Evolutionary conservation across 2,888 invertebrate genomes (phyloP), one percentile per base, ranked within the genome.

Genomic region (Trypoxylon attenuatum): DNA sequence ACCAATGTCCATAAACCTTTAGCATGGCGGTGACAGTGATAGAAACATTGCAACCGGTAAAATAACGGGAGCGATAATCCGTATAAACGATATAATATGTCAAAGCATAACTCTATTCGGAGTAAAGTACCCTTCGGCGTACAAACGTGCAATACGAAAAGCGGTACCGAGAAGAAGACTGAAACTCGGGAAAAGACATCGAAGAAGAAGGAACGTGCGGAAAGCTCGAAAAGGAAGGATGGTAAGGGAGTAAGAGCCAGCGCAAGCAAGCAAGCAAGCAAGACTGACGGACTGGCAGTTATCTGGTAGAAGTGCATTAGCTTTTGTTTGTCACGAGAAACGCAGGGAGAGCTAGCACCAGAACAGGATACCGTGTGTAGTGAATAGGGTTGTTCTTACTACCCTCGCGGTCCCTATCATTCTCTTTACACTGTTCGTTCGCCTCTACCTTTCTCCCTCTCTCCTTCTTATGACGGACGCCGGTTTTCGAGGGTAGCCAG

Each of bases 301-400:
- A 76, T 78, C 77, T 62, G 66, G 66, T 67, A 77, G 73, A 78
- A 77, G 72, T 79, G 78, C 78, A 79, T 79, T 77, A 78, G 72
- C 77, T 78, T 76, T 74, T 78, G 76, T 79, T 79, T 74, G 74
- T n/a, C n/a, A n/a, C n/a, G n/a, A n/a, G n/a, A n/a, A n/a, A 54
- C 53, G 63, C 67, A 70, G 58, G 59, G 61, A 56, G 52, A 52
- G 58, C 25, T 47, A 42, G 56, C 39, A 56, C 51, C 58, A 61
- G 65, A 70, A 68, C 70, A 71, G 65, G 55, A 73, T 74, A 61
- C 52, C 52, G 50, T 63, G 61, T 58, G 62, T 47, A 60, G 60
- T 50, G 75, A 74, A 69, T 69, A 65, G 65, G 41, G 49, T 57
- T 65, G 45, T 65, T 68, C 59, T 60, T 62, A 61, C n/a, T n/a